These are phyloP conservation scores for Cynopterus brachyotis DNA, from an alignment of 2,113 vertebrate species.

Conservation along the genomic window DNA sequence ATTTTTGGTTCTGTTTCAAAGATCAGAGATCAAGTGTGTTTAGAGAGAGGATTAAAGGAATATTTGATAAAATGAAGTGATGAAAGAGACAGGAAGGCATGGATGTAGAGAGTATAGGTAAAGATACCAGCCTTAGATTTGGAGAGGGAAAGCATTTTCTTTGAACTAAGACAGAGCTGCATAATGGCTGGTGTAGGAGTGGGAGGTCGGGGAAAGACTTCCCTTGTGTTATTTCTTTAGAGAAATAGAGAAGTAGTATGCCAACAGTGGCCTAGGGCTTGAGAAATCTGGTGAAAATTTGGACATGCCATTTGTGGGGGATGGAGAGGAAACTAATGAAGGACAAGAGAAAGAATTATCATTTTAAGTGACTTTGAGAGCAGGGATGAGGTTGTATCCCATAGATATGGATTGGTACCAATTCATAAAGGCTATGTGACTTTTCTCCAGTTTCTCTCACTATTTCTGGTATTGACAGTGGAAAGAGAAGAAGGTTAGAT, in stretches of 20 bases:
- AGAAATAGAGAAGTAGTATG: background rate
- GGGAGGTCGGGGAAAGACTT: background rate
- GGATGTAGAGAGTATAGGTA: background rate
- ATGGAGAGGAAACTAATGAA: background rate
- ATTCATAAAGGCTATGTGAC: background rate
- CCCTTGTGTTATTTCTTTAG: background rate
- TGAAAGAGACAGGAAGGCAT: background rate
- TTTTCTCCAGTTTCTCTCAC: background rate
- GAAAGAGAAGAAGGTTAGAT: background rate
- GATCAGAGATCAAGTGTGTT: background rate
- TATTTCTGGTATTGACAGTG: background rate
- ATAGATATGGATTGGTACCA: background rate
- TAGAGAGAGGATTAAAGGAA: background rate
- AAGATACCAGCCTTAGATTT: background rate
- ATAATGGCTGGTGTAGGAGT: background rate
- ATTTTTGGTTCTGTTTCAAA: background rate
- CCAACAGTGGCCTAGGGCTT: background rate
- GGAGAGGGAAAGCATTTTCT: background rate
- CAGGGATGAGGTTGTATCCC: background rate
- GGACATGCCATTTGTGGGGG: background rate
- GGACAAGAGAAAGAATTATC: background rate
- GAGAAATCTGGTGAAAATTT: background rate
- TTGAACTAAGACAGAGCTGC: background rate
- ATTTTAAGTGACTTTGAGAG: background rate
- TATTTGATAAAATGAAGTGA: background rate